Evolutionary conservation across 2,888 invertebrate species (phyloP).

Genomic region (Acanthosoma haemorrhoidale): DNA sequence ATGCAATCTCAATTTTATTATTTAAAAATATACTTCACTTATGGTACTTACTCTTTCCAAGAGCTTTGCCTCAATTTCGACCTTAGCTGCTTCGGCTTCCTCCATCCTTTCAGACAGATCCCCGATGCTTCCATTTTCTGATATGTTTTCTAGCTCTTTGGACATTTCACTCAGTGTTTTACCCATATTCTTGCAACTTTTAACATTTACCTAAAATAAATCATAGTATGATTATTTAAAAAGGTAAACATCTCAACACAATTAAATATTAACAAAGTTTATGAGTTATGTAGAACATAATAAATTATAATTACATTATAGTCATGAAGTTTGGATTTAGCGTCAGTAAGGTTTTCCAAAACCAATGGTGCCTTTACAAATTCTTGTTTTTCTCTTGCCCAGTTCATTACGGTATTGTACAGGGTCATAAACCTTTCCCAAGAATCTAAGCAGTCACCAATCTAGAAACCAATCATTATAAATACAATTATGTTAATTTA

Average conservation of each 20-base stretch:
- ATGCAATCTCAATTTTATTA: neutral
- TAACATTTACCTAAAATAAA: slow-evolving; percentile 65
- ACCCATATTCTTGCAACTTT: slow-evolving; percentile 80
- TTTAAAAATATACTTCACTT: neutral
- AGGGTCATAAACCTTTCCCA: slow-evolving; percentile 80
- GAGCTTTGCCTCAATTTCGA: slow-evolving; percentile 75
- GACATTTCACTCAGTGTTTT: slow-evolving; percentile 88
- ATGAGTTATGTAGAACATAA: no score
- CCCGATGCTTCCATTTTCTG: slow-evolving; percentile 75
- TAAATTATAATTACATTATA: slow-evolving; percentile 61
- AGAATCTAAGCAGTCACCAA: slow-evolving; percentile 81
- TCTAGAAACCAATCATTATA: no score
- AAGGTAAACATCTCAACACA: no score
- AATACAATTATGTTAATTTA: no score
- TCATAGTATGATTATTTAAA: neutral
- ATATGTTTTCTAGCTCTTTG: slow-evolving; percentile 79
- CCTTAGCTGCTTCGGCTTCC: slow-evolving; percentile 79
- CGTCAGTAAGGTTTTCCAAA: slow-evolving; percentile 71
- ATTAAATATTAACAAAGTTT: no score
- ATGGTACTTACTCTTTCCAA: slow-evolving; percentile 68
- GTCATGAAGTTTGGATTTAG: slow-evolving; percentile 78
- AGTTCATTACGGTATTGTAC: slow-evolving; percentile 72
- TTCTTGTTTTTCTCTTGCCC: slow-evolving; percentile 75
- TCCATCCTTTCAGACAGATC: slow-evolving; percentile 79
- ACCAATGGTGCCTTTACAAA: slow-evolving; percentile 75